Conservation (phyloP, 2,113 vertebrate species). For the Ictalurus punctatus region DNA sequence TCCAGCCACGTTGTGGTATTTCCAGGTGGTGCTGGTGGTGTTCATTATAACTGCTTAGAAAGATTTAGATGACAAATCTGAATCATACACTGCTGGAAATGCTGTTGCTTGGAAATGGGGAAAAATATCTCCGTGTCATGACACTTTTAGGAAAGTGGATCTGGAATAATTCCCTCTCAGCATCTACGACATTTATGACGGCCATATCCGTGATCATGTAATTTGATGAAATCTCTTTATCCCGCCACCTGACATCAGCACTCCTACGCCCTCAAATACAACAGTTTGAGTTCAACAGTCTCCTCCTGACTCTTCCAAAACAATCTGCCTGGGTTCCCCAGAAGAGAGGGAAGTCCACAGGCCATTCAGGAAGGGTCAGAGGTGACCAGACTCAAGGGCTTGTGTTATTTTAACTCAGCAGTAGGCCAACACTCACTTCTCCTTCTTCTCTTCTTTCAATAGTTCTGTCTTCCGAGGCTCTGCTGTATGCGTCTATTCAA, state of each 20-base stretch:
- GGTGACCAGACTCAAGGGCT: slow-evolving; percentile 57
- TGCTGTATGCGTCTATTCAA: slow-evolving; percentile 78
- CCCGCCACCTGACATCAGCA: slow-evolving; percentile 26
- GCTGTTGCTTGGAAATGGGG: not conserved
- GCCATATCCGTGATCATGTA: not conserved
- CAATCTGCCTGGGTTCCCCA: slow-evolving; percentile 23
- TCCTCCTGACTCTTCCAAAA: slow-evolving; percentile 41
- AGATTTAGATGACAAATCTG: not conserved
- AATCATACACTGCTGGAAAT: not conserved
- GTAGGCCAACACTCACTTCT: slow-evolving; percentile 45
- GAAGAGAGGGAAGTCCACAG: slow-evolving; percentile 29
- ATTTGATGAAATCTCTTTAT: slow-evolving; percentile 39
- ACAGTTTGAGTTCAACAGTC: slow-evolving; percentile 27
- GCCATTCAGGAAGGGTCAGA: slow-evolving; percentile 53
- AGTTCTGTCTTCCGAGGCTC: slow-evolving; percentile 80
- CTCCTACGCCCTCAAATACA: slow-evolving; percentile 44
- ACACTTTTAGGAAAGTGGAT: not conserved
- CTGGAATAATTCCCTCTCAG: not conserved
- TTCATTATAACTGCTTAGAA: not conserved
- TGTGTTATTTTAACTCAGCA: slow-evolving; percentile 63
- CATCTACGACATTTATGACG: not conserved
- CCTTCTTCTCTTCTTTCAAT: slow-evolving; percentile 25
- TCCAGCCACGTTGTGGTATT: not conserved
- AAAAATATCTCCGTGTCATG: not conserved
- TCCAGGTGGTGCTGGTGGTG: not conserved